Conservation (phyloP, 2,797 vertebrate species). For the Anguilla obscura region DNA sequence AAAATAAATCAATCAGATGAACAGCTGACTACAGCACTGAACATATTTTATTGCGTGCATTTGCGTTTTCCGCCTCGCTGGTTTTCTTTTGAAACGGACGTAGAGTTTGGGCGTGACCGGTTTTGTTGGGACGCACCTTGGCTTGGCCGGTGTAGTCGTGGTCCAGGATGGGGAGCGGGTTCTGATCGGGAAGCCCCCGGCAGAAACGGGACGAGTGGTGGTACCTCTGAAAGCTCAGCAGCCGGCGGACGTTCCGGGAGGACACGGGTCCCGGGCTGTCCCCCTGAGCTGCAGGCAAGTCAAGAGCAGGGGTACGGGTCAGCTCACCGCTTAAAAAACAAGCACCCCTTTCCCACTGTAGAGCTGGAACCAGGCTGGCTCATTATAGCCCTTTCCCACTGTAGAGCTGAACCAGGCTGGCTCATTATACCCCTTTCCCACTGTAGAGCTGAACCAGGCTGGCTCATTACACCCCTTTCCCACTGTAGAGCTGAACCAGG, state of each 20-base stretch:
- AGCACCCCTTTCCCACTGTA: neutral
- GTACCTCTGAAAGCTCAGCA: slow-evolving; percentile 82
- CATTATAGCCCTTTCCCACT: neutral
- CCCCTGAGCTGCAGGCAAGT: slow-evolving; percentile 67
- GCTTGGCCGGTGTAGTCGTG: slow-evolving; percentile 84
- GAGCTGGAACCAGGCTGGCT: neutral
- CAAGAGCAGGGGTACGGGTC: neutral
- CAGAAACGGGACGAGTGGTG: slow-evolving; percentile 78
- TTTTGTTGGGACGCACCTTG: slow-evolving; percentile 65
- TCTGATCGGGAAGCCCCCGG: slow-evolving; percentile 71
- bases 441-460: slow-evolving; percentile 3
- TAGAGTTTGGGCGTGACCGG: neutral
- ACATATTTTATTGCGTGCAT: neutral
- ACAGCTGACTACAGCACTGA: neutral
- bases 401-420: neutral
- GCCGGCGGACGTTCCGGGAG: slow-evolving; percentile 75
- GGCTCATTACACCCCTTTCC: neutral
- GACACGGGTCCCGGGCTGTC: slow-evolving; percentile 78
- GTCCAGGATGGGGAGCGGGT: slow-evolving; percentile 79
- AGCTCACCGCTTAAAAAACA: neutral
- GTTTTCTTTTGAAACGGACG: neutral
- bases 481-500: slow-evolving; percentile 4
- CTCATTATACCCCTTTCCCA: neutral
- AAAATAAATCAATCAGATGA: neutral
- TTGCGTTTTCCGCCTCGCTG: neutral